Evolutionary conservation across 2,888 invertebrate species (phyloP).

Genomic region (Habroteleia sp.): DNA sequence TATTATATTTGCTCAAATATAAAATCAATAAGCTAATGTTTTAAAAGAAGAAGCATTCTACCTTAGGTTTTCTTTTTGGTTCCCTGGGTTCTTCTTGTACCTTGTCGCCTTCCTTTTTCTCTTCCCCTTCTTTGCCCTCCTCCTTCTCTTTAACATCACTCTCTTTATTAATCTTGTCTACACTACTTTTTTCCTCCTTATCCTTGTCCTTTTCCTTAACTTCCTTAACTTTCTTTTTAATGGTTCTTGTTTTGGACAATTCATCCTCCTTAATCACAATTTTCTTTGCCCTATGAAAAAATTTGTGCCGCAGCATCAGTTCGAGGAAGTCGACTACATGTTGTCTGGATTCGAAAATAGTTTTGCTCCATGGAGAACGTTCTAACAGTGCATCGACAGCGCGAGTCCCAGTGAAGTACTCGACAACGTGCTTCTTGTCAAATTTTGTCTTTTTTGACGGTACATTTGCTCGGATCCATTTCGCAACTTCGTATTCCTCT

Average conservation of each 20-base stretch:
- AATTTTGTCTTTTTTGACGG: slow-evolving; percentile 98
- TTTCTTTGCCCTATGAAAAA: slow-evolving; percentile 97
- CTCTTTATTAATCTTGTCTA: slow-evolving; percentile 82
- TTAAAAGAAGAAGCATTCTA: too few species aligned
- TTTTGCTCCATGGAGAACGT: slow-evolving; percentile 91
- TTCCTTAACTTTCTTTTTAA: slow-evolving; percentile 81
- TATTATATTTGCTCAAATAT: too few species aligned
- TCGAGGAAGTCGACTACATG: slow-evolving; percentile 91
- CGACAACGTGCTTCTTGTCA: slow-evolving; percentile 94
- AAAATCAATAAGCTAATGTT: too few species aligned
- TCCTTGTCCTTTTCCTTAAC: slow-evolving; percentile 77
- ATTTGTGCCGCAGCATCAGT: slow-evolving; percentile 93
- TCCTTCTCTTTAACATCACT: slow-evolving; percentile 40
- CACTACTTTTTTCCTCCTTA: slow-evolving; percentile 66
- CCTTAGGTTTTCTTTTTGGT: slow-evolving; percentile 81
- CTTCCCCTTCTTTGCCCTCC: slow-evolving; percentile 76
- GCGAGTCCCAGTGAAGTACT: slow-evolving; percentile 96
- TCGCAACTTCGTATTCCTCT: slow-evolving; percentile 82
- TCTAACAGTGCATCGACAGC: slow-evolving; percentile 95
- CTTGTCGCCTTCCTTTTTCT: slow-evolving; percentile 80
- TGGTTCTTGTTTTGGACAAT: slow-evolving; percentile 80
- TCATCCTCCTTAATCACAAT: slow-evolving; percentile 82
- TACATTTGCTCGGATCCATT: slow-evolving; percentile 96
- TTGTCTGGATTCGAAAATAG: slow-evolving; percentile 90
- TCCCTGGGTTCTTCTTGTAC: slow-evolving; percentile 84